Evolutionary conservation across 2,888 invertebrate genomes (phyloP), one percentile per base, ranked within the genome.

Genomic region (Chaitophorus viminalis): DNA sequence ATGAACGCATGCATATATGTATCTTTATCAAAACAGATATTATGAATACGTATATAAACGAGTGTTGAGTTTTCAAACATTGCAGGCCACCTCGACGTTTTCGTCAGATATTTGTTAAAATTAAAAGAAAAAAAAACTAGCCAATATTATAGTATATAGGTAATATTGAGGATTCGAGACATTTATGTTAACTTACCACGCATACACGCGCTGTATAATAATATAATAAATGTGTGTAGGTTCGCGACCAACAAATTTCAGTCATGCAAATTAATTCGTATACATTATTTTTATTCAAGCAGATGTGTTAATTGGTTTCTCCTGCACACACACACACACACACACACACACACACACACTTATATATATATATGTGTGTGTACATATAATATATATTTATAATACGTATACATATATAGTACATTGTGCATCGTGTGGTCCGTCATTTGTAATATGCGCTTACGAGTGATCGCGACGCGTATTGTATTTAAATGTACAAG

Each of bases 401-500:
- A 77, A 60, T 3, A 60, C 39, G 39, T 39, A 60, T 60, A 54
- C 18, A 21, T 54, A 36, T 36, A 46, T 11, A 11, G 14, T 14
- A 65, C n/a, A 29, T 3, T 21, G 65, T n/a, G n/a, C 68, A 14
- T 17, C 29, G 70, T 29, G n/a, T n/a, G 9, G 65, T 78, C 77
- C 54, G 77, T 33, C 29, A 17, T 29, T 33, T 18, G n/a, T n/a
- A 65, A 29, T 65, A n/a, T 29, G 82, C 52, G 21, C 8, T 21
- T 18, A 36, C 70, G 52, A 83, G 29, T 74, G 82, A 72, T 72
- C 52, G 72, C 3, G 31, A 21, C 21, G 29, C 11, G 74, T 75
- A 75, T 75, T 83, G 83, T 75, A 75, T 75, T 83, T 39, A 75
- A 83, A 83, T 83, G 60, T 60, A 83, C 75, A 25, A 83, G 60